Percentiles rank a stretch among this genome's conserved stretches.
Evolutionary conservation across 37 sponge, comb jelly and placozoan species (phyloP).

Genomic region (Chondrilla cf. caribensis): DNA sequence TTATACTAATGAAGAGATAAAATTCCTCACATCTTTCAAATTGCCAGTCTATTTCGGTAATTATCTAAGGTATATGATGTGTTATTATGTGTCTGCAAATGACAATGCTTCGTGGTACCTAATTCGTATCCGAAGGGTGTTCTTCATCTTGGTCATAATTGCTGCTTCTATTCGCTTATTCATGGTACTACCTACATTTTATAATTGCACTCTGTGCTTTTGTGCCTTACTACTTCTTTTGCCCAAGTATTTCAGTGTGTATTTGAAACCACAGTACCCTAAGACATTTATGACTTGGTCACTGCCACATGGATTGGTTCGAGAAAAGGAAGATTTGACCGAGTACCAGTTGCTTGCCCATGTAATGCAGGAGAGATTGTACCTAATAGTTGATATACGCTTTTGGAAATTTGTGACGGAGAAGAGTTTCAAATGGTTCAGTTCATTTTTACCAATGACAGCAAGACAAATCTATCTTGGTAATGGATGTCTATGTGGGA

Average conservation of each 20-base stretch:
- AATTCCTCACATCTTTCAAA: not conserved
- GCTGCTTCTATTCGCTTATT: not conserved
- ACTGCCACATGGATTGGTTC: not conserved
- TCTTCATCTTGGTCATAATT: not conserved
- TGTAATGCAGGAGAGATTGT: not conserved
- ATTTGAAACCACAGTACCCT: not conserved
- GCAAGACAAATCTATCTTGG: no score
- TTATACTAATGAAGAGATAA: not conserved
- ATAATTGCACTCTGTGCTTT: no score
- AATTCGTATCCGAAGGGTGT: not conserved
- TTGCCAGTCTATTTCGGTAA: not conserved
- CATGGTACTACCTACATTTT: no score
- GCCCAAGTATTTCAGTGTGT: not conserved
- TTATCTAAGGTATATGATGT: not conserved
- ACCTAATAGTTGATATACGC: not conserved
- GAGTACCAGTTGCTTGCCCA: not conserved
- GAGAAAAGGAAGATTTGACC: not conserved
- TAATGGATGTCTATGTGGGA: not conserved
- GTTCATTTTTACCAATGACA: no score
- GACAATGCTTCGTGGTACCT: not conserved
- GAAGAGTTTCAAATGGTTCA: no score
- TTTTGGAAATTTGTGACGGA: not conserved
- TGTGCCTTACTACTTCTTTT: not conserved
- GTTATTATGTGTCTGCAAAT: not conserved
- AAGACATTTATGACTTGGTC: not conserved